These are phyloP conservation scores for Theocolax elegans DNA, from an alignment of 1,140 invertebrate species.

Conservation along the genomic window DNA sequence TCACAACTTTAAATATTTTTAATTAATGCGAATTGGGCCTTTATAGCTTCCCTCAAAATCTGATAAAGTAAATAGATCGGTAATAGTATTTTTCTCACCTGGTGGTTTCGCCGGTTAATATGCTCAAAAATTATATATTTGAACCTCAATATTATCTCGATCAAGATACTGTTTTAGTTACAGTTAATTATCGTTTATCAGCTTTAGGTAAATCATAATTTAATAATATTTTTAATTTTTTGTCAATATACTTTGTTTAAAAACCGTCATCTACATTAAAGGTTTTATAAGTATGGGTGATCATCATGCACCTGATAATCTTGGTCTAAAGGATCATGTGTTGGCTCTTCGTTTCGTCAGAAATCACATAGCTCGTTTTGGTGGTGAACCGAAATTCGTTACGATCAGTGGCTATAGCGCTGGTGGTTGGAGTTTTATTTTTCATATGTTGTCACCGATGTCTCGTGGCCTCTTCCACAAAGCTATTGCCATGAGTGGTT, in stretches of 20 bases:
- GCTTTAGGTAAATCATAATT: constrained; percentile 59
- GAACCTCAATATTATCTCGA: constrained; percentile 75
- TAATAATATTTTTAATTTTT: neutral
- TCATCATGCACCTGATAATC: constrained; percentile 74
- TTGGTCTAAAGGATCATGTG: constrained; percentile 77
- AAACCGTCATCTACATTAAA: constrained; percentile 42
- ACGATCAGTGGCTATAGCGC: constrained; percentile 79
- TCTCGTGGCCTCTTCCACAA: constrained; percentile 61
- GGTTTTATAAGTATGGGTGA: constrained; percentile 77
- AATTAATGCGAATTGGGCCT: neutral
- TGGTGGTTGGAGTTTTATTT: constrained; percentile 71
- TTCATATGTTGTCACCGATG: constrained; percentile 75
- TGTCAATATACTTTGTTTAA: neutral
- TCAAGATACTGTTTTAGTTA: constrained; percentile 74
- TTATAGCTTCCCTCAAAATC: neutral
- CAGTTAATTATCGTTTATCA: constrained; percentile 67
- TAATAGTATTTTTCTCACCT: constrained; percentile 68
- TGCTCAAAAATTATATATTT: constrained; percentile 64
- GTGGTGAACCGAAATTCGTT: constrained; percentile 69
- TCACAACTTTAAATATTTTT: neutral
- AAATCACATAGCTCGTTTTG: constrained; percentile 72
- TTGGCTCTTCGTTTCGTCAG: constrained; percentile 73
- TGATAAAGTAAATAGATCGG: constrained; percentile 45
- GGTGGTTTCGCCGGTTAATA: constrained; percentile 68
- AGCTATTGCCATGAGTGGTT: constrained; percentile 72